phyloP scores from a whole-genome alignment of 1,140 invertebrate genomes.

The Ceratina calcarata region DNA sequence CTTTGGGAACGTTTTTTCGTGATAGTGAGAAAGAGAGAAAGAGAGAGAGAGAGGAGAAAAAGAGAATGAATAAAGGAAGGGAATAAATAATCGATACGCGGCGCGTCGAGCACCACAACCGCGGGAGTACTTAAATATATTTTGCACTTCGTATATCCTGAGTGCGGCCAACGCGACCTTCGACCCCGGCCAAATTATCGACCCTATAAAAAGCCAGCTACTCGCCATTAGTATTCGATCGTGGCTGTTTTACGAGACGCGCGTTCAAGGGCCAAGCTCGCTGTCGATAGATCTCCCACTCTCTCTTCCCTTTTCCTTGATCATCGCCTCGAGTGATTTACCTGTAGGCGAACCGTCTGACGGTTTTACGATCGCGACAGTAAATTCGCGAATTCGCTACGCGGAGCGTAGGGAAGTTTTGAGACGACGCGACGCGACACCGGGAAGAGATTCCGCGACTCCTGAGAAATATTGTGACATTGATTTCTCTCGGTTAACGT shows the following conservation, averaged over 20 bases:
- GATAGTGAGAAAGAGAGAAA: neutral
- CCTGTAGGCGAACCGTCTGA: constrained; percentile 22
- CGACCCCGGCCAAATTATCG: constrained; percentile 57
- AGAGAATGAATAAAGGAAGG: neutral
- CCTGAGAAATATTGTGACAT: neutral
- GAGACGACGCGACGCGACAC: neutral
- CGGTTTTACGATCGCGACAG: constrained; percentile 20
- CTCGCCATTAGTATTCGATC: constrained; percentile 62
- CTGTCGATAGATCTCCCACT: constrained; percentile 33
- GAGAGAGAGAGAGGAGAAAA: neutral
- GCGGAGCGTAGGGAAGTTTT: neutral
- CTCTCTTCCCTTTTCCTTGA: neutral
- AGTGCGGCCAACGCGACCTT: constrained; percentile 31
- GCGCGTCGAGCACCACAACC: constrained; percentile 32
- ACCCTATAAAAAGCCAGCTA: constrained; percentile 57
- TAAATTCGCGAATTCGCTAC: constrained; percentile 33
- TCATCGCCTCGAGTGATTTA: constrained; percentile 28
- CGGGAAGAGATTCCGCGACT: neutral
- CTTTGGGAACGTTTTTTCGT: constrained; percentile 32
- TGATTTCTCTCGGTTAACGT: neutral
- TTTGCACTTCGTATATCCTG: constrained; percentile 55
- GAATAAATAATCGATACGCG: constrained; percentile 57
- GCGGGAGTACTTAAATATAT: constrained; percentile 54
- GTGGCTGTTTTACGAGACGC: constrained; percentile 53
- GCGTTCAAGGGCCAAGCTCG: constrained; percentile 38